Evolutionary conservation across 1,140 invertebrate species (phyloP).

Genomic region (Drosophila parvula): DNA sequence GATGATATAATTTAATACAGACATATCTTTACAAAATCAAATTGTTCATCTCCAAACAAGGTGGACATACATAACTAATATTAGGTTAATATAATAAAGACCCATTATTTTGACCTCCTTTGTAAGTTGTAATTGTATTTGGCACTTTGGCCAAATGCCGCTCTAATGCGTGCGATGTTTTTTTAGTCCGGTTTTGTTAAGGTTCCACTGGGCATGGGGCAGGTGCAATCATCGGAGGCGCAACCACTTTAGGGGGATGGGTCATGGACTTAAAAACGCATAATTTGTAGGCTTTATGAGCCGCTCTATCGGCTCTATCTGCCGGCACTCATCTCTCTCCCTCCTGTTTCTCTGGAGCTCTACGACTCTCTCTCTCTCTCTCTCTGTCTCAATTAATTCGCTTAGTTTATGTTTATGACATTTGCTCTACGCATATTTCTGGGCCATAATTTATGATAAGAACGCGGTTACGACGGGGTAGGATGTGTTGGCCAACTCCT

Average conservation of each 20-base stretch:
- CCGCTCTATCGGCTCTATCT: slow-evolving; percentile 30
- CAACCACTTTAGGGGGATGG: slow-evolving; percentile 34
- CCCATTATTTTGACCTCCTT: slow-evolving; percentile 1
- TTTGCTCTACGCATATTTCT: slow-evolving; percentile 64
- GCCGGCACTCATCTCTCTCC: slow-evolving; percentile 1
- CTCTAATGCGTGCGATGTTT: slow-evolving; percentile 49
- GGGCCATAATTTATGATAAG: slow-evolving; percentile 73
- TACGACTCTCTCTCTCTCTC: neutral
- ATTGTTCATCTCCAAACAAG: no score
- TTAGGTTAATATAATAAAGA: no score
- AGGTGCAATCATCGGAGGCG: slow-evolving; percentile 58
- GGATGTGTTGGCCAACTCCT: slow-evolving; percentile 36
- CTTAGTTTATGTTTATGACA: slow-evolving; percentile 79
- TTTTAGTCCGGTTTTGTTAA: slow-evolving; percentile 24
- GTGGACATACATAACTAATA: no score
- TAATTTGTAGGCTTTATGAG: slow-evolving; percentile 77
- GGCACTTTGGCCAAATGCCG: slow-evolving; percentile 63
- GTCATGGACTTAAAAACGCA: slow-evolving; percentile 70
- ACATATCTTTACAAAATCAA: neutral
- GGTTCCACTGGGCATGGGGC: slow-evolving; percentile 21
- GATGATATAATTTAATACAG: no score
- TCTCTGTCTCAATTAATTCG: slow-evolving; percentile 76
- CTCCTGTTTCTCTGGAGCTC: neutral
- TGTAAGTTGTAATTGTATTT: slow-evolving; percentile 34
- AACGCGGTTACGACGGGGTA: slow-evolving; percentile 19